These are phyloP conservation scores for Camarhynchus parvulus DNA, from an alignment of 2,113 vertebrate genomes.

Conservation along the genomic window DNA sequence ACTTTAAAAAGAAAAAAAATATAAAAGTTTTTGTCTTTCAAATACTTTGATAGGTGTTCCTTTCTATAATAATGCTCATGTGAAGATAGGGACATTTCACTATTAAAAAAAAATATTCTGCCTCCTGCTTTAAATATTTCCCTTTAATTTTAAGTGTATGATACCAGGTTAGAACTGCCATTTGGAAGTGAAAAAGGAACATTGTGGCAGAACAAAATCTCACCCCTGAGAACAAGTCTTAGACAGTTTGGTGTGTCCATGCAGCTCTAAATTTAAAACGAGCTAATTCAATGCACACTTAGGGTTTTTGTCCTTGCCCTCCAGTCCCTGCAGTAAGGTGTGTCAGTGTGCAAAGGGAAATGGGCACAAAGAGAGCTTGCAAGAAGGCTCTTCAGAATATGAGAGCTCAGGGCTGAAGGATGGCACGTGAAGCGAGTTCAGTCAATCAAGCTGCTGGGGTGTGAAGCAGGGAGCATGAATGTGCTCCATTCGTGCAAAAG, in stretches of 20 bases:
- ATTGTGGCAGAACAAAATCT: background rate
- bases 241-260: background rate
- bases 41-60: background rate
- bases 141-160: background rate
- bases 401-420: background rate
- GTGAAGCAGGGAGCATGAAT: background rate
- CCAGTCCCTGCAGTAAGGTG: background rate
- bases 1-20: background rate
- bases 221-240: background rate
- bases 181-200: background rate
- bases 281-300: slow-evolving; percentile 35
- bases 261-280: slow-evolving; percentile 27
- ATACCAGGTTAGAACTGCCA: background rate
- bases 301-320: slow-evolving; percentile 27
- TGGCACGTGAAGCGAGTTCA: background rate
- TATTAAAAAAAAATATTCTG: background rate
- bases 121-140: slow-evolving; percentile 1
- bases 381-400: background rate
- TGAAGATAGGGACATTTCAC: background rate
- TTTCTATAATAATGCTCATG: background rate
- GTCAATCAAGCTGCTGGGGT: background rate
- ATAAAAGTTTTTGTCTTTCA: background rate
- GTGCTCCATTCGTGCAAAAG: background rate
- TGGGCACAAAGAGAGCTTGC: background rate
- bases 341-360: background rate